phyloP scores from a whole-genome alignment of 1,140 invertebrate species.

The Zaprionus africanus region DNA sequence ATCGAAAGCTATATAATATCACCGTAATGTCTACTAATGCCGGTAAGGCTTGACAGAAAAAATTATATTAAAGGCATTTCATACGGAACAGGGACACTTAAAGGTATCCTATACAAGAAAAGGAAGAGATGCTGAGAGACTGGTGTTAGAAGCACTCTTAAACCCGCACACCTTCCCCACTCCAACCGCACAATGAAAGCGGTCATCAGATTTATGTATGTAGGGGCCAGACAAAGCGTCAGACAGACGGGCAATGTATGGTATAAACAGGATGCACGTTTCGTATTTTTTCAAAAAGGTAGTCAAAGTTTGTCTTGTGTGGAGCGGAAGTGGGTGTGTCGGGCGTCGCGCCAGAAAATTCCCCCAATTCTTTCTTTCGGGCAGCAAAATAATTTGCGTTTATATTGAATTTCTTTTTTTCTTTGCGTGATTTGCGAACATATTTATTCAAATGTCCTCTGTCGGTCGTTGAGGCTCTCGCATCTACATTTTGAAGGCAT shows the following conservation, averaged over 20 bases:
- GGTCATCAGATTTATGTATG: conserved; percentile 53
- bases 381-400: conserved; percentile 71
- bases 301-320: conserved; percentile 13
- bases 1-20: background rate
- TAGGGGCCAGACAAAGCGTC: conserved; percentile 35
- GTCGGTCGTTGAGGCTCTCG: background rate
- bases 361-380: conserved; percentile 15
- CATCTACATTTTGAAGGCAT: conserved; percentile 54
- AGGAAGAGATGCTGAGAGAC: conserved; percentile 17
- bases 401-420: conserved; percentile 65
- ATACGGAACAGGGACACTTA: conserved; percentile 2
- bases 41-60: no score
- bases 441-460: conserved; percentile 62
- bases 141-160: background rate
- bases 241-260: conserved; percentile 26
- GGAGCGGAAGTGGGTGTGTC: background rate
- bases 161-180: background rate
- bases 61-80: conserved; percentile 11
- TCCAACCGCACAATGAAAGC: conserved; percentile 4
- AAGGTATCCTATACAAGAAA: conserved; percentile 22
- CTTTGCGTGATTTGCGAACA: conserved; percentile 64
- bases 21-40: background rate
- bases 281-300: conserved; percentile 28
- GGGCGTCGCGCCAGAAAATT: background rate
- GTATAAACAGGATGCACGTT: conserved; percentile 29